phyloP scores from a whole-genome alignment of 2,113 vertebrate species.

The Propithecus coquereli region DNA sequence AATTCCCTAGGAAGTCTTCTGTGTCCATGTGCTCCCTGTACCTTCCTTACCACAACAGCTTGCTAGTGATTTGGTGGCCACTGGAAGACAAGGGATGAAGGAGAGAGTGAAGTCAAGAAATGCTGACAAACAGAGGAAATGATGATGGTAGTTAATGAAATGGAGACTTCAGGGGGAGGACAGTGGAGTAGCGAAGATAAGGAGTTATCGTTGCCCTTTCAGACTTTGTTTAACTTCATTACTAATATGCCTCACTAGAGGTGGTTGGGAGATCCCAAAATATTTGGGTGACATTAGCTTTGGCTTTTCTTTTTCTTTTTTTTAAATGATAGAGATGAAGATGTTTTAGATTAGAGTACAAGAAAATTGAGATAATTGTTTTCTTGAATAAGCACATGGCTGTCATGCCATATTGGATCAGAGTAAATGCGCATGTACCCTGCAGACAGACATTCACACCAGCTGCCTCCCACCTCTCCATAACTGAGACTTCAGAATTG shows the following conservation, averaged over 20 bases:
- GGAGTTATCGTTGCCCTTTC: not conserved
- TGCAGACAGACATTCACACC: constrained; percentile 60
- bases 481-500: constrained; percentile 48
- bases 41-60: not conserved
- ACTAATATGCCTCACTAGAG: not conserved
- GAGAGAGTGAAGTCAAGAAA: not conserved
- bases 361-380: constrained; percentile 41
- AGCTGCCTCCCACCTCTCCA: constrained; percentile 66
- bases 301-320: not conserved
- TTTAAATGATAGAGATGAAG: not conserved
- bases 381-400: constrained; percentile 42
- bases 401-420: constrained; percentile 41
- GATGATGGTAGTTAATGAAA: not conserved
- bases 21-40: not conserved
- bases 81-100: not conserved
- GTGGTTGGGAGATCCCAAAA: not conserved
- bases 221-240: constrained; percentile 19
- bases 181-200: not conserved
- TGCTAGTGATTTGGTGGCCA: not conserved
- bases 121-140: not conserved
- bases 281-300: constrained; percentile 3
- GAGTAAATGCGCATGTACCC: constrained; percentile 8
- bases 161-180: not conserved
- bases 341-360: constrained; percentile 5
- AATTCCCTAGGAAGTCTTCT: not conserved